Percentiles rank a stretch among this genome's conserved stretches.
Evolutionary conservation across 1,140 invertebrate genomes (phyloP).

Genomic region (Rhyacophila brunnea): DNA sequence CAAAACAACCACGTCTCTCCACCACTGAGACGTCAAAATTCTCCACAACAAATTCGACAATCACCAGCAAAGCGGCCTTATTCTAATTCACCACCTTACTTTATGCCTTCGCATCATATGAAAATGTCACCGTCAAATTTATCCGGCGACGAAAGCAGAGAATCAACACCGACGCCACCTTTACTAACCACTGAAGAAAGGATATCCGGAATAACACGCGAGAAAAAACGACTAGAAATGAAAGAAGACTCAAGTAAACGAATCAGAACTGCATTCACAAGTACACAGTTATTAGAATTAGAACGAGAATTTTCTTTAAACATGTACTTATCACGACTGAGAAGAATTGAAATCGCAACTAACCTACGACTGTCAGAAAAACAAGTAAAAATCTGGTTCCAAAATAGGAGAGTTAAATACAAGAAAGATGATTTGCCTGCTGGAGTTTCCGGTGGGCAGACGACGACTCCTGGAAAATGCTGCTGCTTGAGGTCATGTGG

Average conservation of each 20-base stretch:
- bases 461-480: slow-evolving; percentile 7
- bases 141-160: slow-evolving; percentile 47
- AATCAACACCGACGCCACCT: slow-evolving; percentile 59
- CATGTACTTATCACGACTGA: slow-evolving; percentile 84
- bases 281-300: slow-evolving; percentile 85
- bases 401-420: slow-evolving; percentile 86
- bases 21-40: slow-evolving; percentile 40
- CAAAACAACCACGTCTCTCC: slow-evolving; percentile 1
- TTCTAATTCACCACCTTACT: slow-evolving; percentile 45
- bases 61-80: slow-evolving; percentile 44
- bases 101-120: slow-evolving; percentile 7
- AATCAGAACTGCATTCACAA: slow-evolving; percentile 90
- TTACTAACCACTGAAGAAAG: slow-evolving; percentile 54
- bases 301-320: slow-evolving; percentile 90
- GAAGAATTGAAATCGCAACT: slow-evolving; percentile 90
- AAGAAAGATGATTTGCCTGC: slow-evolving; percentile 69
- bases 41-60: slow-evolving; percentile 41
- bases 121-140: slow-evolving; percentile 44
- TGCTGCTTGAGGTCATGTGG: slow-evolving; percentile 20
- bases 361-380: slow-evolving; percentile 86
- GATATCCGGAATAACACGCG: slow-evolving; percentile 47
- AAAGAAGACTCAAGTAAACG: slow-evolving; percentile 70
- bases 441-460: slow-evolving; percentile 16
- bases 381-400: slow-evolving; percentile 95
- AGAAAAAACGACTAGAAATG: slow-evolving; percentile 43